Evolutionary conservation across 2,888 invertebrate species (phyloP), one percentile per base, ranked within the genome.

Genomic region (Andrena dorsata): DNA sequence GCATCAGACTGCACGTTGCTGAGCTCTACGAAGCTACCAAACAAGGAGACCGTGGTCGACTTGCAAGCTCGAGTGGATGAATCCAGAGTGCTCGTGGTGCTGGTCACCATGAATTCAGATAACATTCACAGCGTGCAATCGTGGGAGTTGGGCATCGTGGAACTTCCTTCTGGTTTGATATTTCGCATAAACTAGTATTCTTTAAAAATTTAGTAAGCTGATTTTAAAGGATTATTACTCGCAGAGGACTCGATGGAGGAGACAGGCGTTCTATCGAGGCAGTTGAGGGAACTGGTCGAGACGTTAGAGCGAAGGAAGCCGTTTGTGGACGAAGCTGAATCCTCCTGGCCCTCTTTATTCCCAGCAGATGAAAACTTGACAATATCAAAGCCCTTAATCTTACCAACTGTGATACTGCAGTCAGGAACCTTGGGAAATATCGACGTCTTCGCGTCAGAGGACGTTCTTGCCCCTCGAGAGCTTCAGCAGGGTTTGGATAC

Each of bases 201-300:
- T 7, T 16, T 13, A 7, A 20, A 66, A 53, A 63, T 64, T 41
- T 20, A 28, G 47, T 26, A n/a, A 8, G 2, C 47, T 32, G 16
- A 0, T 7, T 49, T 26, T 20, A 28, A 41, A 51, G 10, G 8
- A 30, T 28, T 60, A 20, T 23, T 23, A 58, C 28, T 88, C 86
- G 16, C 68, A 88, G 89, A 51, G 10, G 47, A 63, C 16, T 69
- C 41, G 41, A 63, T 10, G n/a, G 74, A 71, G 41, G 78, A 82
- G 35, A 49, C 68, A 4, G 83, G 80, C 5, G 63, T 49, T 6
- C 71, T 84, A 3, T 83, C 74, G 58, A 32, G 86, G 41, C 91
- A 90, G 35, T 83, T 93, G n/a, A 61, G 78, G 5, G 79, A 90
- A 35, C 28, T 93, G 26, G 77, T 87, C n/a, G 71, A 85, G 7